These are phyloP conservation scores for Leuctra nigra DNA, from an alignment of 2,888 invertebrate genomes.

Conservation along the genomic window DNA sequence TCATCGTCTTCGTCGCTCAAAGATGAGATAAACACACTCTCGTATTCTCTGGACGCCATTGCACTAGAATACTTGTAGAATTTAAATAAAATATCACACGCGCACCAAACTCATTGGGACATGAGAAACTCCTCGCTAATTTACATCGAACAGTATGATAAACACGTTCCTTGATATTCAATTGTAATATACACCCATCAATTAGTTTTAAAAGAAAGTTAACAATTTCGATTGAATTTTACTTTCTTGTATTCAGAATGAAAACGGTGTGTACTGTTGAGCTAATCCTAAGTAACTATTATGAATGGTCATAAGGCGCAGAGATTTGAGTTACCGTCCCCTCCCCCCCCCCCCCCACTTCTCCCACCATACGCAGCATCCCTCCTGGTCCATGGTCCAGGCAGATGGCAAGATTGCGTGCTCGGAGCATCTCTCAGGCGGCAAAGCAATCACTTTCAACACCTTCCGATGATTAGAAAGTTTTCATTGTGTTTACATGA, in stretches of 20 bases:
- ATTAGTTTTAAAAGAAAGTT: neutral
- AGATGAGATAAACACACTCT: slow-evolving; percentile 17
- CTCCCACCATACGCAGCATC: neutral
- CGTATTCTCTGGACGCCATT: slow-evolving; percentile 6
- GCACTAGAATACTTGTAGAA: neutral
- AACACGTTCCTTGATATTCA: too few species aligned
- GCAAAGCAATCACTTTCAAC: neutral
- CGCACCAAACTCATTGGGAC: neutral
- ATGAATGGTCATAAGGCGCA: neutral
- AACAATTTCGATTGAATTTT: neutral
- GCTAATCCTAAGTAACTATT: slow-evolving; percentile 1
- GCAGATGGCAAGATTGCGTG: slow-evolving; percentile 25
- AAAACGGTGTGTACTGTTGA: neutral
- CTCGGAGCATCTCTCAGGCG: neutral
- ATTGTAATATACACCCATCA: neutral
- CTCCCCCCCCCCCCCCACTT: slow-evolving; percentile 8
- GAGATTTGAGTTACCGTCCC: neutral
- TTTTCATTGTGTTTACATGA: too few species aligned
- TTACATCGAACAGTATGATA: too few species aligned
- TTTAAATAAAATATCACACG: too few species aligned
- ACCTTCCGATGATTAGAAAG: too few species aligned
- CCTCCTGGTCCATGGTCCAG: neutral
- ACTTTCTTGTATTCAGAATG: neutral
- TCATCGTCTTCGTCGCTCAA: slow-evolving; percentile 22
- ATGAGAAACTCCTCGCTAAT: too few species aligned